Percentiles rank a stretch among this genome's conserved stretches.
These are phyloP conservation scores for Thalpophila matura DNA, from an alignment of 2,888 invertebrate species.

Conservation along the genomic window DNA sequence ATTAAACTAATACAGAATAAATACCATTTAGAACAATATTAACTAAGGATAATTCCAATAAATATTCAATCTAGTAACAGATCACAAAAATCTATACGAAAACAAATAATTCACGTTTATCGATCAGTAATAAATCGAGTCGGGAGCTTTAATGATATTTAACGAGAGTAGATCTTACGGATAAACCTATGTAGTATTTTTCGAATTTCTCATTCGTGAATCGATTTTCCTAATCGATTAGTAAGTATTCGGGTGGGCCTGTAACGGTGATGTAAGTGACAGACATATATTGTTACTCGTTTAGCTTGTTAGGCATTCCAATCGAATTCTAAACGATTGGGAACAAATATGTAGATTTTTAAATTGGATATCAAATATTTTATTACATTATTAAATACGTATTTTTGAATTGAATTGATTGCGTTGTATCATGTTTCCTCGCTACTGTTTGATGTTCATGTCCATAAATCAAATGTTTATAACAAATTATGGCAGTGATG, in stretches of 20 bases:
- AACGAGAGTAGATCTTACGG: constrained; percentile 81
- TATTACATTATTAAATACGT: constrained; percentile 64
- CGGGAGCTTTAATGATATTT: constrained; percentile 79
- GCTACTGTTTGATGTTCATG: constrained; percentile 54
- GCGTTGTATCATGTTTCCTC: constrained; percentile 38
- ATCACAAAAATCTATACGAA: constrained; percentile 66
- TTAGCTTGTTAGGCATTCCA: constrained; percentile 70
- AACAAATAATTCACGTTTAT: constrained; percentile 80
- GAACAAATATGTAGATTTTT: constrained; percentile 60
- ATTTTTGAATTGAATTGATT: constrained; percentile 41
- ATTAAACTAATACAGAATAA: constrained; percentile 5
- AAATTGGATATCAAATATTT: constrained; percentile 69
- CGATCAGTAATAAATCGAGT: constrained; percentile 80
- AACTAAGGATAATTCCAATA: constrained; percentile 56
- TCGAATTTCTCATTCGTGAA: constrained; percentile 73
- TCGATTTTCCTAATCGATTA: constrained; percentile 82
- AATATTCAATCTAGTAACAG: constrained; percentile 50
- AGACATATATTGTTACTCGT: constrained; percentile 71
- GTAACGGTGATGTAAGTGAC: constrained; percentile 67
- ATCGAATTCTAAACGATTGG: constrained; percentile 68
- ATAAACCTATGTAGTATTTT: constrained; percentile 72
- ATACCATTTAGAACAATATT: constrained; percentile 45
- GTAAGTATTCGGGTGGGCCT: constrained; percentile 75
- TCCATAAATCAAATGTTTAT: constrained; percentile 43
- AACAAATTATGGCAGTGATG: constrained; percentile 16